Percentiles rank a stretch among this genome's conserved stretches.
phyloP scores from a whole-genome alignment of 92 coral and sea anemone genomes.

The Zoanthus gigantus region DNA sequence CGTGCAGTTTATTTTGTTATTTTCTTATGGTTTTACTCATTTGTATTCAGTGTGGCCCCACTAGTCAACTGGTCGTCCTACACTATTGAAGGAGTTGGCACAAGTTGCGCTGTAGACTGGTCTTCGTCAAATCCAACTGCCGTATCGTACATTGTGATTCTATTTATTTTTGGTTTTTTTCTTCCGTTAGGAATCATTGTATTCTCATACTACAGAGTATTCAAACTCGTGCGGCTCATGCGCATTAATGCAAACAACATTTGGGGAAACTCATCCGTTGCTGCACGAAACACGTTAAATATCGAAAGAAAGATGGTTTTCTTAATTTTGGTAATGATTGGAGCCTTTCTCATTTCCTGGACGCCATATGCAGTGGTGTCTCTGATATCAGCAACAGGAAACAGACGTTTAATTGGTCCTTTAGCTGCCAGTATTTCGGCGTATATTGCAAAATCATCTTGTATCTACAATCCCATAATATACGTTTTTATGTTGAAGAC shows the following conservation, averaged over 20 bases:
- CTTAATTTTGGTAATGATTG: constrained; percentile 62
- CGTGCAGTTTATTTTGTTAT: background rate
- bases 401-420: background rate
- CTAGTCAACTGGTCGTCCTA: constrained; percentile 72
- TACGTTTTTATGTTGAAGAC: background rate
- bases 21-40: background rate
- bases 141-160: constrained; percentile 50
- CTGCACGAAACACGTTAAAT: constrained; percentile 57
- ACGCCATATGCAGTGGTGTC: background rate
- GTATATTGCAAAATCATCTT: background rate
- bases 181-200: constrained; percentile 59
- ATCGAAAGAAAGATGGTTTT: constrained; percentile 55
- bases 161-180: constrained; percentile 71
- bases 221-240: constrained; percentile 54
- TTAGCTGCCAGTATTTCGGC: background rate
- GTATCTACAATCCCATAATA: background rate
- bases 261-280: constrained; percentile 65
- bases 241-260: constrained; percentile 52
- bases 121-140: constrained; percentile 40
- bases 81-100: constrained; percentile 72
- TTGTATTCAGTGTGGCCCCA: background rate
- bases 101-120: constrained; percentile 27
- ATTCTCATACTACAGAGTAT: constrained; percentile 55
- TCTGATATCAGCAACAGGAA: background rate
- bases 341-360: constrained; percentile 48